Conservation (phyloP, 2,797 vertebrate species). For the Manis crassicaudata region DNA sequence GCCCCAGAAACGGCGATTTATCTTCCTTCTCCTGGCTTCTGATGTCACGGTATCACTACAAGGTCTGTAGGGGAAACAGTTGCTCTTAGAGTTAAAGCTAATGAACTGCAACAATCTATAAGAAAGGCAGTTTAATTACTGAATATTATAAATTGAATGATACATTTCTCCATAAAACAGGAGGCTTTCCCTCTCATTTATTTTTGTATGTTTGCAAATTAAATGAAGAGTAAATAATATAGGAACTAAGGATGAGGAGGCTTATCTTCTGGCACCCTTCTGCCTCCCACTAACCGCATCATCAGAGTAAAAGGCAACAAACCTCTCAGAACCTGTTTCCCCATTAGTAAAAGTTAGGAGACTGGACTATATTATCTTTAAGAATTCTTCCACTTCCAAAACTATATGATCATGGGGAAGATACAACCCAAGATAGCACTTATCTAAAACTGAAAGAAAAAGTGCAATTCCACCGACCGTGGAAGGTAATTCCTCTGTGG, state of each 20-base stretch:
- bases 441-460: neutral
- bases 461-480: neutral
- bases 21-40: neutral
- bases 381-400: neutral
- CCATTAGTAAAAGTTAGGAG: neutral
- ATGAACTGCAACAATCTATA: constrained; percentile 43
- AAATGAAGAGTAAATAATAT: neutral
- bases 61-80: neutral
- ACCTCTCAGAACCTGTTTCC: neutral
- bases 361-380: neutral
- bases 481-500: neutral
- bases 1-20: neutral
- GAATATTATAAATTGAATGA: constrained; percentile 24
- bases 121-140: constrained; percentile 42
- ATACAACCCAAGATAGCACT: constrained; percentile 7
- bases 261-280: neutral
- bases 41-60: neutral
- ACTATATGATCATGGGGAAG: neutral
- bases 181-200: neutral
- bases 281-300: neutral
- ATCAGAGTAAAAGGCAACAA: neutral
- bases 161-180: constrained; percentile 4
- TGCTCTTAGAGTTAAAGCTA: constrained; percentile 37
- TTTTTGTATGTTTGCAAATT: neutral
- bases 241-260: neutral